A percentile compares a stretch with the other conserved stretches of the same genome.
Conservation (phyloP, 2,888 invertebrate genomes). For the Tinea semifulvella region DNA sequence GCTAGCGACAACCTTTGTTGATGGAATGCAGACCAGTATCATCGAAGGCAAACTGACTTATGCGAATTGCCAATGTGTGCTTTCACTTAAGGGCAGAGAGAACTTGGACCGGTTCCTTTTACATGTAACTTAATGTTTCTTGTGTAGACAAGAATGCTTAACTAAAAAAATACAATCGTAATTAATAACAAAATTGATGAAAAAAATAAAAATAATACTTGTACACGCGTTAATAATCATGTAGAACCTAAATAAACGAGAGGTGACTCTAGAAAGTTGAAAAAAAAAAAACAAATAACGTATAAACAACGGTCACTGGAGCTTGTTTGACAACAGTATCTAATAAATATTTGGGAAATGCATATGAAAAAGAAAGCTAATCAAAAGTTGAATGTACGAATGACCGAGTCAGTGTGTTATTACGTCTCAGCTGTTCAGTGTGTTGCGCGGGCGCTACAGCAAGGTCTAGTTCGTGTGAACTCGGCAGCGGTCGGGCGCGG, state of each 20-base stretch:
- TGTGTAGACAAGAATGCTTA: too few species aligned
- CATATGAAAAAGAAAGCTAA: conserved; percentile 60
- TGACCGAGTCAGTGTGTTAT: conserved; percentile 68
- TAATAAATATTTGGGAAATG: conserved; percentile 1
- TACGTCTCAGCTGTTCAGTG: conserved; percentile 60
- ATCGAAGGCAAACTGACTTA: conserved; percentile 5
- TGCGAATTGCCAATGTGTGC: conserved; percentile 9
- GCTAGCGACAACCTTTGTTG: neutral
- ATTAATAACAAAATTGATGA: too few species aligned
- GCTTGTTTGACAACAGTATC: too few species aligned
- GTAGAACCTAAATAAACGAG: too few species aligned
- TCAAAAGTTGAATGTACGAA: conserved; percentile 67
- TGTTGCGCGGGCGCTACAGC: conserved; percentile 57
- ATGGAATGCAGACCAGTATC: conserved; percentile 10
- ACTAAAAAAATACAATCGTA: too few species aligned
- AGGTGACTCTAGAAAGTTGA: too few species aligned
- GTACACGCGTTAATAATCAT: too few species aligned
- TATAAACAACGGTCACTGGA: too few species aligned
- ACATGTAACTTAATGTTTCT: too few species aligned
- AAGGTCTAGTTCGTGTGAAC: conserved; percentile 61
- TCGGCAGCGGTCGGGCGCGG: conserved; percentile 41
- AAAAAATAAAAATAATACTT: too few species aligned
- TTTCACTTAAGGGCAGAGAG: conserved; percentile 8
- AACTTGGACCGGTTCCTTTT: conserved; percentile 1
- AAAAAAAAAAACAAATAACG: too few species aligned